Percentiles rank a stretch among this genome's conserved stretches.
Evolutionary conservation across 2,113 vertebrate species (phyloP).

Genomic region (Hepsetus odoe): DNA sequence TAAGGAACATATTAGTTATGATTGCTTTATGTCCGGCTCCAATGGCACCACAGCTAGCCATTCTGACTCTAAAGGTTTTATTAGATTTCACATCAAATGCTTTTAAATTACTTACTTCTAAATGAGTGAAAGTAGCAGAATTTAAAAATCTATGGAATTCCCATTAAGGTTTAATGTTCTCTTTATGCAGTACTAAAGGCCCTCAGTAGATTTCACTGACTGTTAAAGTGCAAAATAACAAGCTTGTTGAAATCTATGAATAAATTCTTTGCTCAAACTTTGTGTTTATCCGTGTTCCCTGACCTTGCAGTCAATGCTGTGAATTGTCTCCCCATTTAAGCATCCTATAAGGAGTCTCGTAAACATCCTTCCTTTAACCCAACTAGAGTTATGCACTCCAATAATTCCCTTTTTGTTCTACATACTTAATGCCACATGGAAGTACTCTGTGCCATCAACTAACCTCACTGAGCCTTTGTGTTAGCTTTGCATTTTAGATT

Average conservation of each 20-base stretch:
- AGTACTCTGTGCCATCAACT: conserved; percentile 59
- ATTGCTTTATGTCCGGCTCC: neutral
- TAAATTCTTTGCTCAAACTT: conserved; percentile 12
- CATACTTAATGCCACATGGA: conserved; percentile 59
- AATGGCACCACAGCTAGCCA: too few relatives aligned
- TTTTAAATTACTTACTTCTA: too few relatives aligned
- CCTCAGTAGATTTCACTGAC: neutral
- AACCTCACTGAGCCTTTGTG: conserved; percentile 61
- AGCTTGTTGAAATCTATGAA: conserved; percentile 10
- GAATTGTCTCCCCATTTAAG: conserved; percentile 1
- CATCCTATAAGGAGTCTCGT: conserved; percentile 1
- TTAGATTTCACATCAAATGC: too few relatives aligned
- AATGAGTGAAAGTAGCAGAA: too few relatives aligned
- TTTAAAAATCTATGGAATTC: neutral
- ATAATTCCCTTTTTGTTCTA: conserved; percentile 62
- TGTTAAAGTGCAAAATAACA: neutral
- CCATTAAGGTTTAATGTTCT: neutral
- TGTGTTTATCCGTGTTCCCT: neutral
- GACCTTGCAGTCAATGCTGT: neutral
- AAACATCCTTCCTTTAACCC: conserved; percentile 33
- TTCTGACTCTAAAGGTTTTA: too few relatives aligned
- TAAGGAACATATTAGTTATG: neutral
- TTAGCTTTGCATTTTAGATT: conserved; percentile 67
- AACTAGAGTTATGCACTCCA: conserved; percentile 57
- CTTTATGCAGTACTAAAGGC: neutral